These are phyloP conservation scores for Myxocyprinus asiaticus DNA, from an alignment of 2,113 vertebrate species.

Conservation along the genomic window DNA sequence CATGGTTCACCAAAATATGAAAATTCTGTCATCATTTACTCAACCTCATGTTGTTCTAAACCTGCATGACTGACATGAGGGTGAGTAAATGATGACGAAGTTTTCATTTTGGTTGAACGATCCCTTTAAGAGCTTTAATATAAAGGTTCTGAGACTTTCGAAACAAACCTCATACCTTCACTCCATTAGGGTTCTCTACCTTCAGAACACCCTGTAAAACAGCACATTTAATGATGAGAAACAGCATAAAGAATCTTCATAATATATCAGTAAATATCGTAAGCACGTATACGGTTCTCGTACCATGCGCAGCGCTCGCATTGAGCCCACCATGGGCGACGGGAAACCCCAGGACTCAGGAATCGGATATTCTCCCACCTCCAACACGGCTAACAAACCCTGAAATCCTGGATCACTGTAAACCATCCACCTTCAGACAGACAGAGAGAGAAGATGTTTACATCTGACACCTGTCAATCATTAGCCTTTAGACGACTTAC, in stretches of 20 bases:
- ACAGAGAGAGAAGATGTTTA: not conserved
- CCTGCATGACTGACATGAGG: no score
- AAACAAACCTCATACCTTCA: slow-evolving; percentile 80
- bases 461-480: no score
- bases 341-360: slow-evolving; percentile 87
- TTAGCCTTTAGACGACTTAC: no score
- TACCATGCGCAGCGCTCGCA: slow-evolving; percentile 91
- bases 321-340: slow-evolving; percentile 80
- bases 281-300: not conserved
- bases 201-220: slow-evolving; percentile 85
- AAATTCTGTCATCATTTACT: no score
- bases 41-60: no score
- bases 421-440: slow-evolving; percentile 83
- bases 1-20: no score
- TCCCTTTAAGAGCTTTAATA: no score
- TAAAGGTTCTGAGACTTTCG: no score
- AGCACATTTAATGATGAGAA: not conserved
- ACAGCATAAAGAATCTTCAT: not conserved
- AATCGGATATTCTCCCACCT: slow-evolving; percentile 84
- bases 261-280: not conserved
- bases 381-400: slow-evolving; percentile 84
- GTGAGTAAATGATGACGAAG: no score
- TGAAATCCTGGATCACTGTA: slow-evolving; percentile 90
- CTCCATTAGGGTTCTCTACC: slow-evolving; percentile 84
- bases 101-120: no score